Evolutionary conservation across 2,797 vertebrate genomes (phyloP).

Genomic region (Manis pentadactyla): DNA sequence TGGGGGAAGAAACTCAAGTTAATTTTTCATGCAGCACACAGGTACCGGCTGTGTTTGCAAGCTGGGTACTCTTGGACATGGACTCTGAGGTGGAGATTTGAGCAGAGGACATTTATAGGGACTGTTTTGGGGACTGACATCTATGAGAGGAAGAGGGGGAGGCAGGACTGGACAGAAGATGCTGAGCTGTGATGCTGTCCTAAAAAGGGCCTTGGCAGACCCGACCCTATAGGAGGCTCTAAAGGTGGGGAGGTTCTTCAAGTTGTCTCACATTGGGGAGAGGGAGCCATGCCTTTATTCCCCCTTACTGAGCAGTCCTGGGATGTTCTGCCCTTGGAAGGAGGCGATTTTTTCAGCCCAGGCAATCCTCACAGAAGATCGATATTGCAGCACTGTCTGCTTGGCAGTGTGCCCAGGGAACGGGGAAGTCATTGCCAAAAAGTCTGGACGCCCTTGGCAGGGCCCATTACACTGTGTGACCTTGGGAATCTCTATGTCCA

Average conservation of each 20-base stretch:
- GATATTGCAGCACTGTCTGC: neutral
- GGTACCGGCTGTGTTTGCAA: neutral
- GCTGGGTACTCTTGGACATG: neutral
- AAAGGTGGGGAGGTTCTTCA: neutral
- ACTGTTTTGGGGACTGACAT: neutral
- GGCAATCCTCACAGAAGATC: neutral
- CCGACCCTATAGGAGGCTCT: rapidly evolving
- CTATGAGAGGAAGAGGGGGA: neutral
- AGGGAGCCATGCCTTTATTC: rapidly evolving
- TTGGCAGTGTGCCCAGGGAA: neutral
- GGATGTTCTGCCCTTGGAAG: neutral
- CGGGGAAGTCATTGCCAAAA: neutral
- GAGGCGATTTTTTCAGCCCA: neutral
- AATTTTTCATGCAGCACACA: neutral
- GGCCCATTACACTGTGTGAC: rapidly evolving
- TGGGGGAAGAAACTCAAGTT: neutral
- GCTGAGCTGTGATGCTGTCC: neutral
- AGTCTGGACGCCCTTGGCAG: neutral
- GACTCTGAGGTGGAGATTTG: neutral
- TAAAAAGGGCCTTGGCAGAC: neutral
- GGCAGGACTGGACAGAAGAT: neutral
- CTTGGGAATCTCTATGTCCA: neutral
- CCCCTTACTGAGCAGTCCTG: rapidly evolving
- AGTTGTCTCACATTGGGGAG: neutral
- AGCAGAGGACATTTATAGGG: no score